Base-by-base conservation (phyloP, 2,888 invertebrate genomes). In the Perizoma flavofasciatum region DNA sequence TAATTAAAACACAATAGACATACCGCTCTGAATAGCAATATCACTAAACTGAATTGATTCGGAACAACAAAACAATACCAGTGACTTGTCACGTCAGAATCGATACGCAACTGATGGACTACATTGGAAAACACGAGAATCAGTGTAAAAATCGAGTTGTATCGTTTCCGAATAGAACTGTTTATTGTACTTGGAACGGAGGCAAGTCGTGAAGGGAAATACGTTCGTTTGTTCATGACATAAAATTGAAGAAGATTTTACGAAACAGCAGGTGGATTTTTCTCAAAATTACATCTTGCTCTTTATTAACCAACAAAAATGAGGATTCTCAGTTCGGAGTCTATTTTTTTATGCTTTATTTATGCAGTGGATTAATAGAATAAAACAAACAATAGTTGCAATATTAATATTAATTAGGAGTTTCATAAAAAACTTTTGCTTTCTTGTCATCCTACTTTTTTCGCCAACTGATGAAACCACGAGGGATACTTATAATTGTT, bases 121-220 rank as follows among this genome's bases (percentile, higher is more conserved):
- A 66, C 59, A 65, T 54, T 68, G 49, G 51, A 49, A 33, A 46
- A 59, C 55, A 63, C 51, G 71, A 67, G 73, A 72, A 74, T 75
- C 70, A 71, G 60, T 58, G 65, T 81, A 86, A 88, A 87, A 86
- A 85, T 78, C 82, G 78, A 76, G 71, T 82, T 81, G 74, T 53
- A 47, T 47, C 11, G 11, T 69, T 78, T 75, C 75, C 69, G 63
- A 67, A 64, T 58, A 48, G 50, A 67, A 72, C 66, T 85, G 81
- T 86, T 86, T 88, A 80, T 88, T 88, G 73, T 73, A 71, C 78
- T 87, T 86, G 85, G 78, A 81, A 75, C 77, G 72, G 33, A 47
- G 11, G 44, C 61, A 58, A 55, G 62, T 62, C 62, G 55, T 62
- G 52, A 62, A 49, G 32, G 50, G 56, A 41, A 9, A 34, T 22